Conservation (phyloP, 2,888 invertebrate genomes). For the Eristalis tenax region DNA sequence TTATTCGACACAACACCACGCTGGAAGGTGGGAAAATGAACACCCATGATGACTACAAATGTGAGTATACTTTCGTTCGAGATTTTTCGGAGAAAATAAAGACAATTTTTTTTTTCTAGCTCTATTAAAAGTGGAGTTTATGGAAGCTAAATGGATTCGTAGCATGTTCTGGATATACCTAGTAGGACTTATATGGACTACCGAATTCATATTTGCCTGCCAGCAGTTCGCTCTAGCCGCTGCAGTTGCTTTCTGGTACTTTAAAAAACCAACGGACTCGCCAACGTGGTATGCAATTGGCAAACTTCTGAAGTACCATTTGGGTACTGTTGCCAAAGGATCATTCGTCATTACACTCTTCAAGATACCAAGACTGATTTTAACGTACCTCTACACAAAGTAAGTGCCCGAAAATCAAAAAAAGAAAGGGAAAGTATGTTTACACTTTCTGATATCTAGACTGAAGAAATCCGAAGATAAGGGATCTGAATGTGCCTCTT, state of each 20-base stretch:
- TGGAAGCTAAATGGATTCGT: constrained; percentile 90
- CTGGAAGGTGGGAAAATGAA: constrained; percentile 73
- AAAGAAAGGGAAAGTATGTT: too few species aligned
- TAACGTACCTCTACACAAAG: constrained; percentile 95
- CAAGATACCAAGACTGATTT: constrained; percentile 93
- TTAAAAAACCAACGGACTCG: constrained; percentile 88
- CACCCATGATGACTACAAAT: constrained; percentile 75
- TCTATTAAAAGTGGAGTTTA: constrained; percentile 87
- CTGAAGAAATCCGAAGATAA: constrained; percentile 86
- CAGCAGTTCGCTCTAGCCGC: constrained; percentile 97
- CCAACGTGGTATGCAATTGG: constrained; percentile 84
- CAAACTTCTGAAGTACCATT: constrained; percentile 91
- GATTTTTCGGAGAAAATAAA: too few species aligned
- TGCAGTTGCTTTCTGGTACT: constrained; percentile 97
- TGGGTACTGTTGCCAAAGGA: constrained; percentile 97
- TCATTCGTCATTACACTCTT: constrained; percentile 96
- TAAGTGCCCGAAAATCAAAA: constrained; percentile 82
- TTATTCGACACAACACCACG: constrained; percentile 67
- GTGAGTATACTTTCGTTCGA: constrained; percentile 73
- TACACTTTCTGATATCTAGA: constrained; percentile 81
- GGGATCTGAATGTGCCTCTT: constrained; percentile 88
- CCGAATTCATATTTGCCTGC: constrained; percentile 96
- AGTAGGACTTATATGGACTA: constrained; percentile 94
- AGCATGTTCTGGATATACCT: constrained; percentile 98
- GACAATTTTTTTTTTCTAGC: constrained; percentile 80